Percentiles rank a stretch among this genome's conserved stretches.
These are phyloP conservation scores for Leucosticte australis DNA, from an alignment of 2,113 vertebrate genomes.

Conservation along the genomic window DNA sequence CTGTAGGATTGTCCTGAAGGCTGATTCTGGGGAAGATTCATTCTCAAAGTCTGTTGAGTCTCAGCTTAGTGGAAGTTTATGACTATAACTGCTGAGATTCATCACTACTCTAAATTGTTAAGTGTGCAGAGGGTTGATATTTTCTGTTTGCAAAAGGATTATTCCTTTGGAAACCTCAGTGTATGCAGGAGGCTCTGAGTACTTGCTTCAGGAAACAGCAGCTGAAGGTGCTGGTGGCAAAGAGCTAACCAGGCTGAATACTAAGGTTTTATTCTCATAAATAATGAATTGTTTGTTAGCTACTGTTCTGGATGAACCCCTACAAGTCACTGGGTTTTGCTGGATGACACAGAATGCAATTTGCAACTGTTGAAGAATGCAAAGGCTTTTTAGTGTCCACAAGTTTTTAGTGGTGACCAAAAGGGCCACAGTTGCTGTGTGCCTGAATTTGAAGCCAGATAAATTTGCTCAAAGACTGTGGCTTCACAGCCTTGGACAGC, in stretches of 20 bases:
- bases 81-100: background rate
- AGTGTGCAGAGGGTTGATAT: background rate
- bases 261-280: background rate
- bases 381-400: background rate
- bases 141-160: background rate
- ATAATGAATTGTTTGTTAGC: background rate
- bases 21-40: background rate
- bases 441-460: background rate
- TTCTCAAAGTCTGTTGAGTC: background rate
- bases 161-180: background rate
- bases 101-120: background rate
- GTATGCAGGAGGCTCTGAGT: background rate
- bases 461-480: background rate
- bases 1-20: background rate
- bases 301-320: background rate
- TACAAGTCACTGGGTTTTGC: background rate
- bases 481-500: background rate
- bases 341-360: background rate
- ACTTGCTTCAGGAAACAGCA: background rate
- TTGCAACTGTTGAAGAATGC: background rate
- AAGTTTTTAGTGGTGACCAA: background rate
- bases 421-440: background rate
- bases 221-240: background rate
- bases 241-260: background rate
- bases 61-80: background rate